Percentiles rank a stretch among this genome's conserved stretches.
Conservation (phyloP, 1,140 invertebrate genomes). For the Musca domestica region DNA sequence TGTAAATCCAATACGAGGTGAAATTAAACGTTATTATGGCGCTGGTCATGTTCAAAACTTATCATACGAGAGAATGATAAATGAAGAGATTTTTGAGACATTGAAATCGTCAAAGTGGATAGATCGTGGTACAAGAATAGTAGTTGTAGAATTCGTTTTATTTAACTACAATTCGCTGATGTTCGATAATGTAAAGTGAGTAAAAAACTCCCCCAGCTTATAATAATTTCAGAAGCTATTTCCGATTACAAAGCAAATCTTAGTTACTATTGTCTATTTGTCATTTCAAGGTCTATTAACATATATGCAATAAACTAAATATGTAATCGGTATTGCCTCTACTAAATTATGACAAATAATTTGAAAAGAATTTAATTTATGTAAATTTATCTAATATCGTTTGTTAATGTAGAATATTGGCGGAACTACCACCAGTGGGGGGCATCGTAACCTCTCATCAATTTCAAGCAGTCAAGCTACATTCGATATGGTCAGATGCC, state of each 20-base stretch:
- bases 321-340: too few relatives aligned
- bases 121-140: conserved; percentile 39
- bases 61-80: conserved; percentile 26
- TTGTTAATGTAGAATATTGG: conserved; percentile 35
- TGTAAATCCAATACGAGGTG: conserved; percentile 34
- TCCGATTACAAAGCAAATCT: too few relatives aligned
- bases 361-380: too few relatives aligned
- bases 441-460: conserved; percentile 40
- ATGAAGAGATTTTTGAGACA: conserved; percentile 25
- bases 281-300: too few relatives aligned
- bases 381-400: too few relatives aligned
- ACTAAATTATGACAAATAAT: too few relatives aligned
- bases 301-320: too few relatives aligned
- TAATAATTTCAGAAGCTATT: too few relatives aligned
- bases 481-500: conserved; percentile 15
- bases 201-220: too few relatives aligned
- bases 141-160: conserved; percentile 42
- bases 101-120: conserved; percentile 34
- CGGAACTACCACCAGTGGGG: conserved; percentile 43
- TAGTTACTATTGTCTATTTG: too few relatives aligned
- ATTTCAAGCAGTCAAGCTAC: conserved; percentile 35
- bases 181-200: conserved; percentile 42
- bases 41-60: conserved; percentile 39
- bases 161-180: conserved; percentile 42
- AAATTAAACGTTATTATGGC: conserved; percentile 31